phyloP scores from a whole-genome alignment of 1,140 invertebrate genomes.

The Neotoxoptera formosana region DNA sequence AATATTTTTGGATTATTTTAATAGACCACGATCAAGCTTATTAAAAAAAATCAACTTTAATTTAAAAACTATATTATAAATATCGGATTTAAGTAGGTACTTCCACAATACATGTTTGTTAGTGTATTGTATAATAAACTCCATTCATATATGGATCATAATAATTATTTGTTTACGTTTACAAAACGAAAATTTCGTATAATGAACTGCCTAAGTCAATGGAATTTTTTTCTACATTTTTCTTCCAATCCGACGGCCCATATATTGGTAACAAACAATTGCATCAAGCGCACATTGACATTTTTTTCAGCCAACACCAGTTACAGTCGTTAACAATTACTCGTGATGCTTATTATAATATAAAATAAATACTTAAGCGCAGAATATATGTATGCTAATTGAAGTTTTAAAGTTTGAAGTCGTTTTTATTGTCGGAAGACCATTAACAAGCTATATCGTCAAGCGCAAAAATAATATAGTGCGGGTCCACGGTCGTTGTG shows the following conservation, averaged over 20 bases:
- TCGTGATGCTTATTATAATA: not conserved
- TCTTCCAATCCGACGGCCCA: not conserved
- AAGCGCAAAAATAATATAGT: not conserved
- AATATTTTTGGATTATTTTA: not conserved
- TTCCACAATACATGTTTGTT: not conserved
- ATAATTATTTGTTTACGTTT: not conserved
- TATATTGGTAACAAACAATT: not conserved
- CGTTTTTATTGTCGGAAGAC: not conserved
- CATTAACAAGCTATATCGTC: constrained; percentile 48
- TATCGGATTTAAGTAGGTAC: not conserved
- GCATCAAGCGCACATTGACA: not conserved
- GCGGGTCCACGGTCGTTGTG: not conserved
- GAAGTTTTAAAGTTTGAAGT: constrained; percentile 10
- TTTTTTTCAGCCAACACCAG: not conserved
- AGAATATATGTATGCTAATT: constrained; percentile 24
- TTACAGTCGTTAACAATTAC: not conserved
- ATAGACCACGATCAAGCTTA: not conserved
- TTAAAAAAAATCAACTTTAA: not conserved
- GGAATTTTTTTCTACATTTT: not conserved
- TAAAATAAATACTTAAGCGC: not conserved
- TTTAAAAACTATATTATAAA: not conserved
- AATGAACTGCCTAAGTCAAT: not conserved
- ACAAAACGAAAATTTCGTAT: not conserved
- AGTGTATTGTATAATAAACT: not conserved
- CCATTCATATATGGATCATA: not conserved